phyloP scores from a whole-genome alignment of 2,888 invertebrate species.

The Tolmerus cingulatus region DNA sequence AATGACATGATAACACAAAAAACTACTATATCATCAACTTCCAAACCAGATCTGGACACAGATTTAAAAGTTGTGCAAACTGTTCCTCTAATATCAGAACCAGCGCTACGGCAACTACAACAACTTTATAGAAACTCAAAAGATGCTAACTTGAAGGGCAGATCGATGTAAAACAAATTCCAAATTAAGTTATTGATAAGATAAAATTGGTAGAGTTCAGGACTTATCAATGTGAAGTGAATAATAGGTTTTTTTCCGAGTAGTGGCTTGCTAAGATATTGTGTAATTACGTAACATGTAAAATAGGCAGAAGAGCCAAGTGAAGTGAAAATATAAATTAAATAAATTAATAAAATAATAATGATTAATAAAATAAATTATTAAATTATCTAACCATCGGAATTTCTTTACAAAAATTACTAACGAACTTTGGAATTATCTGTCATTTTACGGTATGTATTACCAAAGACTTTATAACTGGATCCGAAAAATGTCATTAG shows the following conservation, averaged over 20 bases:
- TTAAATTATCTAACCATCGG: no score
- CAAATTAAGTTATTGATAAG: background rate
- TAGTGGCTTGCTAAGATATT: background rate
- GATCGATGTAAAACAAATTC: background rate
- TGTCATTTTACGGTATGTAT: no score
- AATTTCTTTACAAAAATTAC: no score
- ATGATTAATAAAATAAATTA: no score
- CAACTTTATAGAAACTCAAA: conserved; percentile 54
- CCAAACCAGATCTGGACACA: background rate
- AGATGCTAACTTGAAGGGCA: background rate
- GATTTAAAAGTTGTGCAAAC: conserved; percentile 57
- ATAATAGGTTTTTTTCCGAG: background rate
- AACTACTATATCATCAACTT: background rate
- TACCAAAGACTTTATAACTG: no score
- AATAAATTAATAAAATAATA: no score
- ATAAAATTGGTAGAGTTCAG: background rate
- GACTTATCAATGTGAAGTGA: background rate
- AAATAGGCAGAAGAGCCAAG: no score
- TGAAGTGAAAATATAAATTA: no score
- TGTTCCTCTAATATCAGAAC: conserved; percentile 62
- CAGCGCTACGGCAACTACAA: conserved; percentile 59
- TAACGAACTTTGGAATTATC: no score
- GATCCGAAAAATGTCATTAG: no score
- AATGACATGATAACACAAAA: conserved; percentile 64
- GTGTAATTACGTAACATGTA: background rate